Evolutionary conservation across 1,140 invertebrate genomes (phyloP).

Genomic region (Steinernema feltiae): DNA sequence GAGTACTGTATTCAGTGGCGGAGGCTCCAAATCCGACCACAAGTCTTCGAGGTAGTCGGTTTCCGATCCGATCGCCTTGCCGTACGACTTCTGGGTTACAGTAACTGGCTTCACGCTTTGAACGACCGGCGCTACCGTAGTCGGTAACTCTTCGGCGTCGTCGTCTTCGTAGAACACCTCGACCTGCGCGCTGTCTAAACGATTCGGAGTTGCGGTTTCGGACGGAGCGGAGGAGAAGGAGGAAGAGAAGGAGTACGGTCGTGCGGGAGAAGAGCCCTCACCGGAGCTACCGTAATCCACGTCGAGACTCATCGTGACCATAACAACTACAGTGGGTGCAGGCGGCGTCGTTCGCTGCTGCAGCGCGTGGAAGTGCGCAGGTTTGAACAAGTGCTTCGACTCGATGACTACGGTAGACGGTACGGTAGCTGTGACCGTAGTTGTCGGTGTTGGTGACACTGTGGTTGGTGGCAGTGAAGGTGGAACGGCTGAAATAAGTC

Average conservation of each 20-base stretch:
- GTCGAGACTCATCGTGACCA: constrained; percentile 12
- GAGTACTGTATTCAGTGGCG: background rate
- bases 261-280: background rate
- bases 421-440: constrained; percentile 4
- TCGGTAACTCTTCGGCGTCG: background rate
- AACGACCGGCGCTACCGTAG: background rate
- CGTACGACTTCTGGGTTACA: background rate
- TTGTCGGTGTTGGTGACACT: background rate
- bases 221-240: background rate
- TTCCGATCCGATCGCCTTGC: background rate
- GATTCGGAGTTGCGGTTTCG: background rate
- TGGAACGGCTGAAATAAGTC: constrained; percentile 20
- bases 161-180: background rate
- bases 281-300: background rate
- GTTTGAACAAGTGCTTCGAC: background rate
- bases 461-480: background rate
- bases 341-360: constrained; percentile 15
- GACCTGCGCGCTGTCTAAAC: background rate
- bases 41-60: background rate
- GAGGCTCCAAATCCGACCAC: background rate
- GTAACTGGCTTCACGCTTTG: background rate
- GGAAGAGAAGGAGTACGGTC: background rate
- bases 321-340: constrained; percentile 17
- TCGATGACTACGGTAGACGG: background rate
- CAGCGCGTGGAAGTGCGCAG: background rate